Percentiles rank a stretch among this genome's conserved stretches.
Conservation (phyloP, 2,113 vertebrate species). For the Dicerorhinus sumatrensis region DNA sequence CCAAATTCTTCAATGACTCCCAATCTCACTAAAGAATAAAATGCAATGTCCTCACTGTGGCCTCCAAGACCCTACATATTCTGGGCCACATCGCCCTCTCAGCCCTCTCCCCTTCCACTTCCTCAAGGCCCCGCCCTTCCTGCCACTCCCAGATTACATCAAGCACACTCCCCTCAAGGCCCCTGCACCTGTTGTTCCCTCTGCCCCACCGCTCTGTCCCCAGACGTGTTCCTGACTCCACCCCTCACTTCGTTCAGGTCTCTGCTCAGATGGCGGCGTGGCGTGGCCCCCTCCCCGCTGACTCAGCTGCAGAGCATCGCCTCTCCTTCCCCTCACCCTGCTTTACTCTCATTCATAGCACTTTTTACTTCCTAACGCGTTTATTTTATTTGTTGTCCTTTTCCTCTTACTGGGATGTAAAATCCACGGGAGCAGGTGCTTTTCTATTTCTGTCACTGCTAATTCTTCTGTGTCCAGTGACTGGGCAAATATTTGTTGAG, state of each 20-base stretch:
- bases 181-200: neutral
- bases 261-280: neutral
- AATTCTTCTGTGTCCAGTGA: neutral
- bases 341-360: neutral
- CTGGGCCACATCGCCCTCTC: neutral
- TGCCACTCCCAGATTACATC: neutral
- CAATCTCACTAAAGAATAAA: neutral
- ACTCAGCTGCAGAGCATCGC: neutral
- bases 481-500: neutral
- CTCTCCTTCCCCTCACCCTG: neutral
- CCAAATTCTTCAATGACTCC: neutral
- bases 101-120: neutral
- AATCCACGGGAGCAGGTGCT: neutral
- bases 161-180: accelerated
- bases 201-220: too few species aligned
- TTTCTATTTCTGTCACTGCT: neutral
- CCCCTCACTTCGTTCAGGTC: neutral
- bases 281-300: too few species aligned
- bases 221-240: neutral
- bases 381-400: neutral
- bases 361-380: neutral
- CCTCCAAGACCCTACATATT: neutral
- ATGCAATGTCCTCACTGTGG: neutral
- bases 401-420: neutral
- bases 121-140: neutral